Conservation (phyloP, 1,140 invertebrate genomes). For the Andricus grossulariae region DNA sequence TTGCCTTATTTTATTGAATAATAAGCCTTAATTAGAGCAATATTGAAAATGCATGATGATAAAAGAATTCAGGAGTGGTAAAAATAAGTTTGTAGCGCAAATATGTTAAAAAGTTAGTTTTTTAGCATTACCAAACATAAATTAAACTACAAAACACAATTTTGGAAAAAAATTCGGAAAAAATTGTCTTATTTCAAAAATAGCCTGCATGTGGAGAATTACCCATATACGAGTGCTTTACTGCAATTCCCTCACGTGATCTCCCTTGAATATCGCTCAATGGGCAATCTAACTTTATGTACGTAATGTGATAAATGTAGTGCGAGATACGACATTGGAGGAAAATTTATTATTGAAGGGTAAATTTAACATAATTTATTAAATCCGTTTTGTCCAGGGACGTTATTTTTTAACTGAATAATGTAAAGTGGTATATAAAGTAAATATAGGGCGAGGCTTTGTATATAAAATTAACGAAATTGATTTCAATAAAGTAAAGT, state of each 20-base stretch:
- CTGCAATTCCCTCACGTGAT: not conserved
- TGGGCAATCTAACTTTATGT: not conserved
- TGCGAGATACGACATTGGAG: not conserved
- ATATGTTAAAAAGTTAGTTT: no score
- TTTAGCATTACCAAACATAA: no score
- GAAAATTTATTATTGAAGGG: not conserved
- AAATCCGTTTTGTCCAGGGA: conserved; percentile 15
- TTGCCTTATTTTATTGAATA: no score
- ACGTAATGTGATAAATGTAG: no score
- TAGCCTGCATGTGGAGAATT: no score
- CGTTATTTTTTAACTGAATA: not conserved
- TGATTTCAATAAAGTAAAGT: not conserved
- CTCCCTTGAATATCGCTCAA: not conserved
- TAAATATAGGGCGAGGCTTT: conserved; percentile 7
- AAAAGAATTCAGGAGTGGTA: no score
- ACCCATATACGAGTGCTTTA: not conserved
- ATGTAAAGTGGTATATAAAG: not conserved
- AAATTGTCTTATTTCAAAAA: no score
- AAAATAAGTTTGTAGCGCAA: no score
- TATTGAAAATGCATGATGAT: no score
- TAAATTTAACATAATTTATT: not conserved
- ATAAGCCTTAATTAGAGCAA: no score
- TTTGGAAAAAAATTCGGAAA: no score
- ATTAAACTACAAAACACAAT: no score
- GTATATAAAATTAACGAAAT: conserved; percentile 15